Evolutionary conservation across 2,888 invertebrate species (phyloP), one percentile per base, ranked within the genome.

Genomic region (Pyrocoelia pectoralis): DNA sequence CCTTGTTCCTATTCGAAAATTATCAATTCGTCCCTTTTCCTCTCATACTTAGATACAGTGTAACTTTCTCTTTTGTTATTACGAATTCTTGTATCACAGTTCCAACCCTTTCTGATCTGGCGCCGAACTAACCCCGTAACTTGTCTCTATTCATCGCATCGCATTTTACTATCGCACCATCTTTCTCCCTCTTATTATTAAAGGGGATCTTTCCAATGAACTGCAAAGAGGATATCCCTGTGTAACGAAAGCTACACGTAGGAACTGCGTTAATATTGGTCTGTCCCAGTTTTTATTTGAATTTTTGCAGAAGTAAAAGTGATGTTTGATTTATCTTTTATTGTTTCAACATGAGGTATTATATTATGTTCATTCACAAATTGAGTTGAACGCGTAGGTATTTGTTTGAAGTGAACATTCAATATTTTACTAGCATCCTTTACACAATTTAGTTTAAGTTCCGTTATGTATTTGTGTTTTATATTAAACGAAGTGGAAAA

Each of bases 241-340:
- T 70, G 66, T 64, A 56, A 64, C 59, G 48, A 52, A 46, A 57
- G 68, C 60, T 61, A 65, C 67, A 69, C 67, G 72, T 69, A 68
- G 70, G 71, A 68, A 70, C 73, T 70, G 67, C 70, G 72, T 66
- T 74, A 74, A 76, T 77, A 77, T 78, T 72, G 78, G 74, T 73
- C 76, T 72, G 73, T 77, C 76, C 67, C 76, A 67, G 70, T 77
- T 78, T 77, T 76, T 74, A 72, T 70, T 69, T 73, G 76, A 73
- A 76, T 77, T 77, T 77, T 77, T 76, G 72, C 72, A 72, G 74
- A 76, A 75, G 77, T 77, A 78, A 77, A 78, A 78, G 77, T 78
- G 77, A 76, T 78, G 77, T 77, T 76, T 76, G 77, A 76, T 76
- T 77, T 74, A 75, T 75, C 75, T 77, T 77, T 77, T 76, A 76